Percentiles rank a stretch among this genome's conserved stretches.
phyloP scores from a whole-genome alignment of 2,888 invertebrate species.

The Galerucella nymphaeae region DNA sequence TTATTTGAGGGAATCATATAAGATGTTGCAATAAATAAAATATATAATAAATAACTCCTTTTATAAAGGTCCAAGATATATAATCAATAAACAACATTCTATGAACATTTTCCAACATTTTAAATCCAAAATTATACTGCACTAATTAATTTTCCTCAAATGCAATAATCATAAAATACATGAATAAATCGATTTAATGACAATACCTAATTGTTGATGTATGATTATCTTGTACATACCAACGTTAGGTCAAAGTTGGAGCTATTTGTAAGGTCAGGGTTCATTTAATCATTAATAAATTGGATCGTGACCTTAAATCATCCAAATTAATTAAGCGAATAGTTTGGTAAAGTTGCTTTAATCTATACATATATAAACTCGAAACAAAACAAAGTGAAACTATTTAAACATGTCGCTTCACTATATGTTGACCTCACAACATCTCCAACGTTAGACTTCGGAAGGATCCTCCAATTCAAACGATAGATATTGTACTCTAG shows the following conservation, averaged over 20 bases:
- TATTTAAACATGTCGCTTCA: too few species aligned
- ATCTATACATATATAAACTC: too few species aligned
- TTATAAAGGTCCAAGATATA: background rate
- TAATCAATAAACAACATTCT: too few species aligned
- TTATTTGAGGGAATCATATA: slow-evolving; percentile 17
- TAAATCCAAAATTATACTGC: too few species aligned
- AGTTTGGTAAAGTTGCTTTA: too few species aligned
- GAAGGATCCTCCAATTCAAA: too few species aligned
- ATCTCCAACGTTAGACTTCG: too few species aligned
- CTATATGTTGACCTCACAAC: too few species aligned
- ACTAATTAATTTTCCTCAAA: too few species aligned
- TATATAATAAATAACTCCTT: background rate
- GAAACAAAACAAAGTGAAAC: too few species aligned
- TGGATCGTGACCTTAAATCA: background rate
- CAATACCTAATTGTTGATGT: background rate
- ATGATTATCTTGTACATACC: background rate
- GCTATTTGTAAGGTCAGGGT: background rate
- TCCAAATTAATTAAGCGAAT: background rate
- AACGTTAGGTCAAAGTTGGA: background rate
- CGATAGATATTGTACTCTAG: too few species aligned
- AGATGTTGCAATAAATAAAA: background rate
- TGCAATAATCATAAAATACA: background rate
- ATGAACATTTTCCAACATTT: too few species aligned
- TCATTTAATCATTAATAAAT: background rate
- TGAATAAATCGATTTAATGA: background rate